Evolutionary conservation across 2,888 invertebrate genomes (phyloP), one percentile per base, ranked within the genome.

Genomic region (Antheraea yamamai): DNA sequence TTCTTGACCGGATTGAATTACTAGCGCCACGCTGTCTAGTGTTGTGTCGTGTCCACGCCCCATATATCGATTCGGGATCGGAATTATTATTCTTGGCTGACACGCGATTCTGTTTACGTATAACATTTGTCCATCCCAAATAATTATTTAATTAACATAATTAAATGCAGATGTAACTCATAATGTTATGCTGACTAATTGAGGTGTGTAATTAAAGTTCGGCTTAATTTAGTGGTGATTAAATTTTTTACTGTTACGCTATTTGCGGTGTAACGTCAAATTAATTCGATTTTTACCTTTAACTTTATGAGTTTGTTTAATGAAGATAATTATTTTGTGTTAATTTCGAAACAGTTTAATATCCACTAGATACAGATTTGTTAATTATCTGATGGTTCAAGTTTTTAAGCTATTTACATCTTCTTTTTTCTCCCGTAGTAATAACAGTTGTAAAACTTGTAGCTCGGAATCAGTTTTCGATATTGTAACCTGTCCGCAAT

Each of bases 21-120:
- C 85, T 84, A 88, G 87, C 89, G 90, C 87, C 91, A 86, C 84
- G 87, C 90, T 79, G 92, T 92, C 92, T 92, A 91, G 91, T 85
- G 90, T 78, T 89, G 89, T 76, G 68, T 71, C 18, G 70, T 14
- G 58, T 47, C 20, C 16, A 23, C n/a, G 81, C 83, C 84, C 83
- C 82, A 82, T 82, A 72, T 89, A 87, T 90, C 88, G 89, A 88
- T 85, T 86, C 16, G 39, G 16, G 12, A 73, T 61, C 20, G 76
- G 76, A 76, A 77, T 73, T 78, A 78, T 78, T 80, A 77, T 78
- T 81, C 78, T 79, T 78, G 75, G 76, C 78, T 76, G 58, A 83
- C 76, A 76, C 80, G 82, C 81, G 75, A 81, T 75, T 76, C 76
- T 78, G 77, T 80, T 78, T 77, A 76, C 72, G 76, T 79, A 80